These are phyloP conservation scores for Isotomurus palustris DNA, from an alignment of 2,888 invertebrate genomes.

Conservation along the genomic window DNA sequence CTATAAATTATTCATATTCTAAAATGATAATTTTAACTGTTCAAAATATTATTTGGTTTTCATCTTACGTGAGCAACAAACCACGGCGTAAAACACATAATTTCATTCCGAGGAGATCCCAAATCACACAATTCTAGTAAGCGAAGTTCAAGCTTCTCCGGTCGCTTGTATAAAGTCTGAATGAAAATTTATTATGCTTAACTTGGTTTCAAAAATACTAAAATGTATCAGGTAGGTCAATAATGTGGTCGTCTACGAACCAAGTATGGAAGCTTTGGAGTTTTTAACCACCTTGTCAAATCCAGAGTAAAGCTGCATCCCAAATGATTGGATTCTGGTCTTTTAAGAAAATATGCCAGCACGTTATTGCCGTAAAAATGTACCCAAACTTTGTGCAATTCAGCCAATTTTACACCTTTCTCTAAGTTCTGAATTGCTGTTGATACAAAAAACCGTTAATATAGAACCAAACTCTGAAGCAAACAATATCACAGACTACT, in stretches of 20 bases:
- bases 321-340: slow-evolving; percentile 39
- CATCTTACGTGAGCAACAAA: slow-evolving; percentile 40
- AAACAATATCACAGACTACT: no score
- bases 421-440: slow-evolving; percentile 32
- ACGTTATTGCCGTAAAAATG: slow-evolving; percentile 44
- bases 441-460: background rate
- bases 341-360: slow-evolving; percentile 39
- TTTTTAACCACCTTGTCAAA: slow-evolving; percentile 40
- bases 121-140: slow-evolving; percentile 38
- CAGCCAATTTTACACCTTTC: slow-evolving; percentile 36
- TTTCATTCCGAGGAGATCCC: slow-evolving; percentile 32
- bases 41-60: background rate
- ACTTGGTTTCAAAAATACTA: background rate
- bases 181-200: slow-evolving; percentile 1
- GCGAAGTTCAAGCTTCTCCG: slow-evolving; percentile 30
- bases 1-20: slow-evolving; percentile 12
- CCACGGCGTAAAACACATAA: slow-evolving; percentile 44
- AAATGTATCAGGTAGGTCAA: background rate
- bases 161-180: slow-evolving; percentile 42
- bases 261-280: slow-evolving; percentile 40
- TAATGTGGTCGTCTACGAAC: slow-evolving; percentile 21
- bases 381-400: slow-evolving; percentile 40
- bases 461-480: no score
- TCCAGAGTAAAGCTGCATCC: slow-evolving; percentile 43
- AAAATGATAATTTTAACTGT: no score